Evolutionary conservation across 2,888 invertebrate genomes (phyloP), one percentile per base, ranked within the genome.

Genomic region (Artemia sinica): DNA sequence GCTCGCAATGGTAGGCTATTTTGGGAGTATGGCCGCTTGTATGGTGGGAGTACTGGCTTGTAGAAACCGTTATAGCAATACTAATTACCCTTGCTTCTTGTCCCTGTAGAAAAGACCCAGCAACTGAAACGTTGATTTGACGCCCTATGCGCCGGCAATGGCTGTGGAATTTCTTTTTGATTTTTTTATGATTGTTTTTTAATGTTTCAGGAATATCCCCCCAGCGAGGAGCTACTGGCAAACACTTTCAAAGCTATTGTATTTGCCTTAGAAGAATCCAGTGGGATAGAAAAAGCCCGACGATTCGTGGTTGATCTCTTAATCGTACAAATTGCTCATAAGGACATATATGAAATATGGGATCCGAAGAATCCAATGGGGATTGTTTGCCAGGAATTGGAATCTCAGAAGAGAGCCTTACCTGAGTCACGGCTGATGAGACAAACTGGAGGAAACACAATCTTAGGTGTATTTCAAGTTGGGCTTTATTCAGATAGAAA

Each of bases 301-400:
- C 78, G 81, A 70, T 92, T 98, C 79, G 84, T 96, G 1, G 81
- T 88, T 69, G 96, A 97, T 76, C 83, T 96, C 69, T 83, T 97
- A 69, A 72, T 84, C 11, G 85, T 89, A 3, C 88, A 88, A 75
- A 78, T 98, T 65, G 85, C 87, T 76, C 91, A 88, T 14, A 84
- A 88, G 77, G 91, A 95, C 76, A 78, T 97, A 7, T 85, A 85
- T 73, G 91, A 92, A 71, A 81, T 90, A 71, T 94, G 91, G 88
- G 80, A 82, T 18, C 85, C 91, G n/a, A 81, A 84, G 66, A 81
- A 92, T 71, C 92, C 96, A 0, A 83, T 89, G 77, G 79, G 83
- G 66, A 80, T 88, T 75, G 81, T 97, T 8, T 79, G 80, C 11
- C 81, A 82, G 2, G 77, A 90, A 50, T 77, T 91, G 49, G 77